Base-by-base conservation (phyloP, 2,797 vertebrate genomes). In the Prunella strophiata region DNA sequence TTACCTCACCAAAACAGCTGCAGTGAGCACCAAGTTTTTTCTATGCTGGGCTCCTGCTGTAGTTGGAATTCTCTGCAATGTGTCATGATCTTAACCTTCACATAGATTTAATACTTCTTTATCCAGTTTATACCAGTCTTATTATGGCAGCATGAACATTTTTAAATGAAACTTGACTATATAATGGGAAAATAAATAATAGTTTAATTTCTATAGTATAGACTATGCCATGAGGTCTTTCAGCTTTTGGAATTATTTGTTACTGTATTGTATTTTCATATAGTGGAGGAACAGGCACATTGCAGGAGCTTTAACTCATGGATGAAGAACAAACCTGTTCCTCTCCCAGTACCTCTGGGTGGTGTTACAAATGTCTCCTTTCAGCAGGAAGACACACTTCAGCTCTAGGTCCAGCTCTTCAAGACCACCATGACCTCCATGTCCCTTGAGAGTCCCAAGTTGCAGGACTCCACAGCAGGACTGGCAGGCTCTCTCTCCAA, bases 1-100 rank as follows among this genome's bases (percentile, higher is more conserved):
- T 88, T 91, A 61, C 79, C 78, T 95, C 78, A 82, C 83, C 59
- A 72, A 91, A 88, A 89, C 26, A 40, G 54, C 68, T 72, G 34
- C 52, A 79, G 42, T 7, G 42, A 84, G 10, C 43, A 70, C 16
- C 10, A 2, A 74, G 38, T 7, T 36, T 68, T 2, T 1, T 34
- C 18, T 9, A 0, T 21, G 13, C 55, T 42, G n/a, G 18, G n/a
- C 14, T 89, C 40, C 43, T 32, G 22, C 19, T 38, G 17, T 6
- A 22, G 34, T 0, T 51, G 36, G n/a, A 81, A 80, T 84, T 76
- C 66, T 54, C 43, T 63, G 47, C 10, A 4, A 27, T 57, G 21
- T 40, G 72, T 47, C 59, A 71, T n/a, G 62, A 6, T 62, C 16
- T 26, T n/a, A 48, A 68, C 82, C 11, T 36, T 61, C 25, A 50